These are phyloP conservation scores for Solen grandis DNA, from an alignment of 1,140 invertebrate species.

Conservation along the genomic window DNA sequence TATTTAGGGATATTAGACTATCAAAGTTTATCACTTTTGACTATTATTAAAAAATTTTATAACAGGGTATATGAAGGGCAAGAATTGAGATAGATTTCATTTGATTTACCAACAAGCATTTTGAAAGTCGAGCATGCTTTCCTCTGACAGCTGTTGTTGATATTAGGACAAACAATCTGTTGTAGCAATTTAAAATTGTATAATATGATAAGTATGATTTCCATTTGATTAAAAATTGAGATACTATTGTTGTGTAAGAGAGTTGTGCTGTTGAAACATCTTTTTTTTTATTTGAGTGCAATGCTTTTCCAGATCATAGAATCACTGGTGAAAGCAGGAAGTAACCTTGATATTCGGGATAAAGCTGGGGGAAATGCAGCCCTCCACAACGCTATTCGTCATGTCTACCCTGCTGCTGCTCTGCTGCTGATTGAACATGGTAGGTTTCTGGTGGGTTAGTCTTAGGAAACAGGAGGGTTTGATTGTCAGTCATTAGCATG, in stretches of 20 bases:
- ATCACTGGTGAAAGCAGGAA: conserved; percentile 72
- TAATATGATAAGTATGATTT: background rate
- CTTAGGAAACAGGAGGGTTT: no score
- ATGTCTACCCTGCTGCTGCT: conserved; percentile 71
- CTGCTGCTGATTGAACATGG: conserved; percentile 72
- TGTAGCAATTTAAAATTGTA: background rate
- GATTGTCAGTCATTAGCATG: no score
- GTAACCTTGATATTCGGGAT: conserved; percentile 69
- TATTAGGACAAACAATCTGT: background rate
- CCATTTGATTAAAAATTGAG: background rate
- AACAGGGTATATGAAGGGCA: no score
- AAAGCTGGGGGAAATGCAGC: conserved; percentile 63
- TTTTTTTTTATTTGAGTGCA: background rate
- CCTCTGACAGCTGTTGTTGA: background rate
- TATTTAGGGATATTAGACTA: no score
- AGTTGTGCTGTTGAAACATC: background rate
- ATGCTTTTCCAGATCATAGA: conserved; percentile 68
- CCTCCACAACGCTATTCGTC: conserved; percentile 71
- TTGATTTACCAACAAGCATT: no score
- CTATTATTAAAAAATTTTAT: no score
- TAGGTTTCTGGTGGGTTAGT: no score
- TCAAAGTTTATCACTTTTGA: no score
- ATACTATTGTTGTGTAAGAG: background rate
- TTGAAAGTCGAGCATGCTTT: no score
- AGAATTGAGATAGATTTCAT: no score